Conservation (phyloP, 1,140 invertebrate species). For the Proales similis region DNA sequence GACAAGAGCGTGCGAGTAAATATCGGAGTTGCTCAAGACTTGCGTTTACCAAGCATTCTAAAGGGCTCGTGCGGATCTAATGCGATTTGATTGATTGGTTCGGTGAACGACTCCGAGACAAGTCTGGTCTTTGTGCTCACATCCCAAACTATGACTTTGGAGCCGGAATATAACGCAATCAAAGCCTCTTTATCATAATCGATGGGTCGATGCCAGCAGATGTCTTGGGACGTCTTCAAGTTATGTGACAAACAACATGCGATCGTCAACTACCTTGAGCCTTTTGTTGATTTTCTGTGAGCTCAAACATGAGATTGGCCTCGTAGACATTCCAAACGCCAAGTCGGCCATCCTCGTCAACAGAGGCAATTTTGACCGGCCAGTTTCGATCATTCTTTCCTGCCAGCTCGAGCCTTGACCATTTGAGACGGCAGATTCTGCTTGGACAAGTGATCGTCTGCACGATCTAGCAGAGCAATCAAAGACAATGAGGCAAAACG, state of each 20-base stretch:
- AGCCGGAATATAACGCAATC: conserved; percentile 20
- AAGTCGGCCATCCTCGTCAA: conserved; percentile 6
- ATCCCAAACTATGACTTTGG: conserved; percentile 29
- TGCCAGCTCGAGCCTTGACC: neutral
- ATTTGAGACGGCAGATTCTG: neutral
- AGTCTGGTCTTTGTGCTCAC: neutral
- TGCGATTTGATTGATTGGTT: neutral
- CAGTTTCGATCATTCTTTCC: conserved; percentile 20
- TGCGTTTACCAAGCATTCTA: conserved; percentile 4
- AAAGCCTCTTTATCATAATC: conserved; percentile 6
- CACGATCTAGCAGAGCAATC: neutral
- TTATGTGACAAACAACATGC: too few species aligned
- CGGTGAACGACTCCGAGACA: conserved; percentile 7
- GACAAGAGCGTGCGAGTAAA: neutral
- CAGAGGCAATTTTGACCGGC: conserved; percentile 8
- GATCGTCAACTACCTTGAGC: conserved; percentile 4
- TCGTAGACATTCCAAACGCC: conserved; percentile 29
- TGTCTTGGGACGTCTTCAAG: too few species aligned
- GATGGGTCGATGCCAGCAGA: too few species aligned
- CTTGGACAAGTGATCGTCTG: neutral
- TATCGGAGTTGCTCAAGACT: neutral
- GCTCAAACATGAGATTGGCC: neutral
- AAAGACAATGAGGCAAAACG: neutral
- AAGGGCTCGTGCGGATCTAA: conserved; percentile 30
- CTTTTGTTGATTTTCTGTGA: neutral